These are phyloP conservation scores for Empidonax traillii DNA, from an alignment of 2,113 vertebrate species.

Conservation along the genomic window DNA sequence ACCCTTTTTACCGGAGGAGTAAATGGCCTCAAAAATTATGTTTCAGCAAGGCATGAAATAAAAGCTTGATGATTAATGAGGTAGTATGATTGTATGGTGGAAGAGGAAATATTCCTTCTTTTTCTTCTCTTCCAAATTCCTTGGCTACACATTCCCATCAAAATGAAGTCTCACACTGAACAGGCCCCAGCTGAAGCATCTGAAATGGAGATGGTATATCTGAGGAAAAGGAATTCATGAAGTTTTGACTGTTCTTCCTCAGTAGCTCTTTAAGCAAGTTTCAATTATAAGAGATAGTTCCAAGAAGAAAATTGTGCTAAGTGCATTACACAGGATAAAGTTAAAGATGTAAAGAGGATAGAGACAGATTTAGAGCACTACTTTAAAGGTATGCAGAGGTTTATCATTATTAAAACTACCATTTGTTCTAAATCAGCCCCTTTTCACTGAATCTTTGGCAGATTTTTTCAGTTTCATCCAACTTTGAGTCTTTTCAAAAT, in stretches of 20 bases:
- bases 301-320: slow-evolving; percentile 3
- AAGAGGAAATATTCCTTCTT: background rate
- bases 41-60: background rate
- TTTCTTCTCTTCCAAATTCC: background rate
- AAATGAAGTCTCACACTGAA: background rate
- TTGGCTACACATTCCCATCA: background rate
- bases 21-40: background rate
- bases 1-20: background rate
- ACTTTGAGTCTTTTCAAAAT: slow-evolving; percentile 42
- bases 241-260: background rate
- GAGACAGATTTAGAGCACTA: slow-evolving; percentile 37
- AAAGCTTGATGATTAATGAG: background rate
- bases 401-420: slow-evolving; percentile 26
- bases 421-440: slow-evolving; percentile 19
- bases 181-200: background rate
- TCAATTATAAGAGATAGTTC: slow-evolving; percentile 17
- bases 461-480: slow-evolving; percentile 26
- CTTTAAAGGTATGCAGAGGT: background rate
- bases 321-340: slow-evolving; percentile 47
- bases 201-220: background rate
- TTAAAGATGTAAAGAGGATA: slow-evolving; percentile 40
- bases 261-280: slow-evolving; percentile 10
- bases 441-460: slow-evolving; percentile 13
- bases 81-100: background rate
- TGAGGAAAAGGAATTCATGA: background rate